Percentiles rank a stretch among this genome's conserved stretches.
Conservation (phyloP, 2,113 vertebrate genomes). For the Pandion haliaetus region DNA sequence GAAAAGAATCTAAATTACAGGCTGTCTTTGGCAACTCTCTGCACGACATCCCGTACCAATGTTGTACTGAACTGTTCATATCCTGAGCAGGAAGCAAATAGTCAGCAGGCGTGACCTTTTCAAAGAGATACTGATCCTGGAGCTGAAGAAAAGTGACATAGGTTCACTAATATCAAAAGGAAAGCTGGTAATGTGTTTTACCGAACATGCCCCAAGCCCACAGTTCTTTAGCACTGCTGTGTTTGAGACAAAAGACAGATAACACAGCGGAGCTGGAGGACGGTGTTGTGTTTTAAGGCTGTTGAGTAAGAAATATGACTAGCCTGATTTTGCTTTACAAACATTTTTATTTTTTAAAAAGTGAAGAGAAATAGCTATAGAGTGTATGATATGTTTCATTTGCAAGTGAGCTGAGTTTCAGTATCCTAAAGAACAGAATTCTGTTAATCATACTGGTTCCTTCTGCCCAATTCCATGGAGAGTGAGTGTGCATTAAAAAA, state of each 20-base stretch:
- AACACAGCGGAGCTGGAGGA: background rate
- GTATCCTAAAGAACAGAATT: background rate
- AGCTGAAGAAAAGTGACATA: background rate
- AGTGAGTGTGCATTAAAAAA: background rate
- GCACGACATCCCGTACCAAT: fast-evolving
- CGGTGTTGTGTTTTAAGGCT: background rate
- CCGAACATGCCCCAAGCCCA: background rate
- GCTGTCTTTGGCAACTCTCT: background rate
- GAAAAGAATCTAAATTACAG: background rate
- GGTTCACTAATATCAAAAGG: background rate
- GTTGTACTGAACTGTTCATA: background rate
- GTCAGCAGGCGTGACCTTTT: background rate
- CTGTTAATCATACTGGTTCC: background rate
- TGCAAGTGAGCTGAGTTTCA: background rate
- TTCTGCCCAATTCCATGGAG: background rate
- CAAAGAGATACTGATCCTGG: background rate
- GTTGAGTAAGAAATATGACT: background rate
- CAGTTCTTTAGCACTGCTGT: background rate
- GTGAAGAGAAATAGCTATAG: background rate
- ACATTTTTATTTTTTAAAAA: background rate
- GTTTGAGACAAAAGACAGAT: background rate
- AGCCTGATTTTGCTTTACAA: background rate
- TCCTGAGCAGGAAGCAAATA: background rate
- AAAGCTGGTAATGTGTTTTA: background rate
- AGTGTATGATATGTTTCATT: background rate